Percentiles rank a stretch among this genome's conserved stretches.
Conservation (phyloP, 1,140 invertebrate species). For the Lepidostoma basale region DNA sequence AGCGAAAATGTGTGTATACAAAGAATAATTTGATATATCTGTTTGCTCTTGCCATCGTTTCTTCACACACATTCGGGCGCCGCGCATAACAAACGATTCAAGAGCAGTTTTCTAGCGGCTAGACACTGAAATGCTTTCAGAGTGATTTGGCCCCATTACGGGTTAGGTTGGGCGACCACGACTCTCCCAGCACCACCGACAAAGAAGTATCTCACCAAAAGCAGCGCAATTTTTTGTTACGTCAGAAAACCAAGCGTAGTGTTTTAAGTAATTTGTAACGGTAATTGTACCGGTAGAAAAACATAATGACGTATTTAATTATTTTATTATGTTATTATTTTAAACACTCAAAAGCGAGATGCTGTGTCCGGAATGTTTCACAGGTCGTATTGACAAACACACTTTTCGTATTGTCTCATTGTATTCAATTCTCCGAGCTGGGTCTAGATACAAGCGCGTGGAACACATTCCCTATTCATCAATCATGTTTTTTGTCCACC, state of each 20-base stretch:
- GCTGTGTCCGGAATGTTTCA: neutral
- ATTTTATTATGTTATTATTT: neutral
- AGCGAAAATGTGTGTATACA: neutral
- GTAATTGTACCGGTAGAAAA: too few relatives aligned
- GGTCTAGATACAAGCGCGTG: neutral
- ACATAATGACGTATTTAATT: too few relatives aligned
- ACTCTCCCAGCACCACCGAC: neutral
- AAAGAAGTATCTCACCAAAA: neutral
- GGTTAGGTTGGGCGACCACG: too few relatives aligned
- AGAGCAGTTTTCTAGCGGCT: neutral
- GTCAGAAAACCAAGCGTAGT: neutral
- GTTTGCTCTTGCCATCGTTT: neutral
- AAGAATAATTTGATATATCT: neutral
- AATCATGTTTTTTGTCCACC: slow-evolving; percentile 9
- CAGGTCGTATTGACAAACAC: neutral
- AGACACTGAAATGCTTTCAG: neutral
- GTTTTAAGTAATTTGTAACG: too few relatives aligned
- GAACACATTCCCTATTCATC: neutral
- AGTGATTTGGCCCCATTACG: neutral
- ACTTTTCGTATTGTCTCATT: neutral
- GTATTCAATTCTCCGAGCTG: neutral
- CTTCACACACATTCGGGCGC: neutral
- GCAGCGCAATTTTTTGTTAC: neutral
- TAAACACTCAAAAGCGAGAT: neutral
- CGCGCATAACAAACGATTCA: neutral